Base-by-base conservation (phyloP, 37 sponge, comb jelly and placozoan species). In the Beroe forskalii region DNA sequence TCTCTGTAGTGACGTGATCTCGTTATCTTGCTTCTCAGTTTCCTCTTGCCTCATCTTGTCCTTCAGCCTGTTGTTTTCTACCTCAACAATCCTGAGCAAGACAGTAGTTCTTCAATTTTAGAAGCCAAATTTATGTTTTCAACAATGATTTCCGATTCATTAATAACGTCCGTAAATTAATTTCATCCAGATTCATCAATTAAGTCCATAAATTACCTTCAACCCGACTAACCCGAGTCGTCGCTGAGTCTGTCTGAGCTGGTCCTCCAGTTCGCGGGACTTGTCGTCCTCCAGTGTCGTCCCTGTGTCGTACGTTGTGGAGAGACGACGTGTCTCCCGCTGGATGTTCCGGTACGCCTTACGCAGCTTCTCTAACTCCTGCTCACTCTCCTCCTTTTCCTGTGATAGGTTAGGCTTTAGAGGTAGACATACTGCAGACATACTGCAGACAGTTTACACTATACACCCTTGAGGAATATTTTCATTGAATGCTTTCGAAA, bases 321-420 rank as follows among this genome's bases (percentile, higher is more conserved):
- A 80, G 0, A 80, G 55, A 22, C 55, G 28, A 2, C 86, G 23
- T n/a, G 38, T 80, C 22, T 80, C 86, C 25, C 86, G 43, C 31
- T 80, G 86, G 1, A 80, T 80, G 86, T 37, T 80, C 55, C 86
- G 44, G 27, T 80, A 80, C 3, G 86, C 44, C 42, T 80, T 80
- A 20, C 86, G 86, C 6, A 80, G 86, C 4, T 4, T 33, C 28
- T 80, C 86, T 1, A 80, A 30, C 55, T 80, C 86, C 4, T 44
- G 86, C 28, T 80, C 86, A 22, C 12, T n/a, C 42, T 80, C 86
- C 31, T 80, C 86, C 55, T 80, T 80, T 30, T 80, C 86, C 86
- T 80, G 35, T 23, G 4, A 72, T n/a, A n/a, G n/a, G n/a, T n/a
- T n/a, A n/a, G n/a, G n/a, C n/a, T n/a, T n/a, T n/a, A n/a, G n/a